Conservation (phyloP, 1,140 invertebrate genomes). For the Chironomus striatipennis region DNA sequence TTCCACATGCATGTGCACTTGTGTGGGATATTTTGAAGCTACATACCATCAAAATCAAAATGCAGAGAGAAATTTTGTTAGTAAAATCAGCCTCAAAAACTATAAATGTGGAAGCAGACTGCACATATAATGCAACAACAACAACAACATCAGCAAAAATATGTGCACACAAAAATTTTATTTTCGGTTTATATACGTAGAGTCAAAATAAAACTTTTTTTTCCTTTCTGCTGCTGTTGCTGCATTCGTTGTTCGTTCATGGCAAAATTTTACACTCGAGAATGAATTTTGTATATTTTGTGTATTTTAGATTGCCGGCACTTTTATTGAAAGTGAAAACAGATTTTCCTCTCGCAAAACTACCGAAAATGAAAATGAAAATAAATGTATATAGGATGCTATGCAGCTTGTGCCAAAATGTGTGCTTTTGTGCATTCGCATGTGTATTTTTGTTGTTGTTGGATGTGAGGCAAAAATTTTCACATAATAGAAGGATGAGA, state of each 20-base stretch:
- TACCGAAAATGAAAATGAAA: constrained; percentile 8
- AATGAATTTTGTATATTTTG: too few species aligned
- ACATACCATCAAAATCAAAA: too few species aligned
- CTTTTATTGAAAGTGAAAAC: not conserved
- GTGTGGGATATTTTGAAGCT: too few species aligned
- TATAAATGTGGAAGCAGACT: too few species aligned
- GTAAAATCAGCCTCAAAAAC: too few species aligned
- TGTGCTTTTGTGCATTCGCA: not conserved
- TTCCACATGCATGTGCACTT: too few species aligned
- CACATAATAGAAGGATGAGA: too few species aligned
- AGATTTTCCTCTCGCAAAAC: not conserved
- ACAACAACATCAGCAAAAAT: not conserved
- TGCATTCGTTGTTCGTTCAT: not conserved
- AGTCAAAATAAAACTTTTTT: not conserved
- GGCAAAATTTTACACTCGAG: too few species aligned
- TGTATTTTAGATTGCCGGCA: not conserved
- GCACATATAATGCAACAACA: not conserved
- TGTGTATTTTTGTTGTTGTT: not conserved
- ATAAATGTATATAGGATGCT: not conserved
- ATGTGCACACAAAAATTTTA: not conserved
- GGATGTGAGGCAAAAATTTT: not conserved
- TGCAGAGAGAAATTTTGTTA: too few species aligned
- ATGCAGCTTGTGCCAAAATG: not conserved
- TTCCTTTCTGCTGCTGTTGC: not conserved
- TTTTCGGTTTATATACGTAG: not conserved